Percentiles rank a stretch among this genome's conserved stretches.
These are phyloP conservation scores for Ridgeia piscesae DNA, from an alignment of 1,140 invertebrate genomes.

Conservation along the genomic window DNA sequence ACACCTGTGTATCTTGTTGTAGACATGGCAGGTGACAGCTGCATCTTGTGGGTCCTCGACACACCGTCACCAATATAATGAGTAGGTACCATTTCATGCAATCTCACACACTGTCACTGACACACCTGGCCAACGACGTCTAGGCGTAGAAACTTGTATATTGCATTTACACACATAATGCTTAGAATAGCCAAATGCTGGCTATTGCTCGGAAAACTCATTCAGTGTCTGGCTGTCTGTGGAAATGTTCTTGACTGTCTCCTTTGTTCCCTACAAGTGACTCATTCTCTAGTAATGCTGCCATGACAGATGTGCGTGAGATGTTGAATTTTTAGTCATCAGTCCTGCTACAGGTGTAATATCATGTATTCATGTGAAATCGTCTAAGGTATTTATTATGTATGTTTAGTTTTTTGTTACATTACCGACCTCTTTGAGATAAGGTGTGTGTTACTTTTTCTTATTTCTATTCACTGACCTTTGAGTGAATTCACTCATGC, in stretches of 20 bases:
- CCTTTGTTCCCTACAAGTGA: neutral
- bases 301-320: neutral
- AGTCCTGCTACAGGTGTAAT: neutral
- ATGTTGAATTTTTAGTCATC: neutral
- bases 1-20: neutral
- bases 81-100: neutral
- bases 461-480: neutral
- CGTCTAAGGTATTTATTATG: neutral
- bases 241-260: neutral
- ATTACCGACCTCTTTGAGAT: neutral
- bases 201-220: neutral
- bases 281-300: neutral
- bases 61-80: conserved; percentile 5
- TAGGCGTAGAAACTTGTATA: neutral
- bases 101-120: neutral
- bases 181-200: no score
- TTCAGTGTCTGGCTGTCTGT: neutral
- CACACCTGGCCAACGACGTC: neutral
- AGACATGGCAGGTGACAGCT: neutral
- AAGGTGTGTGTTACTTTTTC: neutral
- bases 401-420: neutral
- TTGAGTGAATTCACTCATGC: neutral
- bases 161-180: neutral
- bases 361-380: neutral
- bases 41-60: neutral